Conservation (phyloP, 1,140 invertebrate genomes). For the Pinna nobilis region DNA sequence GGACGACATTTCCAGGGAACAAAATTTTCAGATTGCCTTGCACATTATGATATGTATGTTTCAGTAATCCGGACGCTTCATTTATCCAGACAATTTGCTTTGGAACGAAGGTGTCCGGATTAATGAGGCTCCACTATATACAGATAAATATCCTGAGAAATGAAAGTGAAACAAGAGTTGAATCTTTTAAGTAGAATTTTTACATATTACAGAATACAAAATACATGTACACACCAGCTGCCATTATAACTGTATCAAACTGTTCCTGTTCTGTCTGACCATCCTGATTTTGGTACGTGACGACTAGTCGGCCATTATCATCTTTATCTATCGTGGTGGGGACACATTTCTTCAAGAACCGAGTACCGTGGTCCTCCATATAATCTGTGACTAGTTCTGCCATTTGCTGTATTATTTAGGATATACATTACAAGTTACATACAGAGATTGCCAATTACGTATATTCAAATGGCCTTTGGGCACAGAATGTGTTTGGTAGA, state of each 20-base stretch:
- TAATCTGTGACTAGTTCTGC: constrained; percentile 86
- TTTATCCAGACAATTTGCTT: too few species aligned
- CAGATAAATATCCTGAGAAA: too few species aligned
- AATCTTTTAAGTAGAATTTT: neutral
- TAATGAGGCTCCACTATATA: too few species aligned
- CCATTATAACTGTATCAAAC: constrained; percentile 88
- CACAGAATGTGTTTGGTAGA: neutral
- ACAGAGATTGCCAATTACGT: neutral
- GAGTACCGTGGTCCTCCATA: constrained; percentile 88
- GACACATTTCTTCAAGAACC: constrained; percentile 87
- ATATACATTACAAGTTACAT: neutral
- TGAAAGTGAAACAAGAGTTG: neutral
- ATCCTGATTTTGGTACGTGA: constrained; percentile 81
- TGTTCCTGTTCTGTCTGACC: constrained; percentile 39
- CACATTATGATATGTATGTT: too few species aligned
- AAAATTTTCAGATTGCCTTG: too few species aligned
- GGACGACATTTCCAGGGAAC: too few species aligned
- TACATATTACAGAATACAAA: neutral
- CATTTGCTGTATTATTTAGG: constrained; percentile 83
- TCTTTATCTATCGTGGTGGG: constrained; percentile 82
- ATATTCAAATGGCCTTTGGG: neutral
- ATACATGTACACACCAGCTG: constrained; percentile 62
- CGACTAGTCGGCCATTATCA: constrained; percentile 82
- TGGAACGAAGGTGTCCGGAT: too few species aligned
- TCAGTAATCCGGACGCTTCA: too few species aligned